Evolutionary conservation across 2,797 vertebrate species (phyloP).

Genomic region (Acrocephalus scirpaceus): DNA sequence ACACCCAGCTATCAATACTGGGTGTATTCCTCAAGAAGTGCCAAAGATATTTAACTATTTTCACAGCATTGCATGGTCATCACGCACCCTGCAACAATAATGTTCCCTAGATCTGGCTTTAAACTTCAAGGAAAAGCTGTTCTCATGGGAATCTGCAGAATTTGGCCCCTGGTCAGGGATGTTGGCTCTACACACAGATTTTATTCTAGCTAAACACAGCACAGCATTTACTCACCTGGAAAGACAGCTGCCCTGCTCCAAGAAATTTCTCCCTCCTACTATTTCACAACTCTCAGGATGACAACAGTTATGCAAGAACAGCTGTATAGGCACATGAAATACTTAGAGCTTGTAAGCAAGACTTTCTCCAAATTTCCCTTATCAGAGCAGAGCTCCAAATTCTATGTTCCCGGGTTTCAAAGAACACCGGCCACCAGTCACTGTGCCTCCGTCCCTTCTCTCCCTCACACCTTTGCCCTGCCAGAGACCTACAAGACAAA

Average conservation of each 20-base stretch:
- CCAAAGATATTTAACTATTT: not conserved
- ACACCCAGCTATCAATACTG: not conserved
- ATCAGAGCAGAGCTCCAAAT: not conserved
- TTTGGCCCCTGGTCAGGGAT: accelerated
- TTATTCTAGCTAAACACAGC: not conserved
- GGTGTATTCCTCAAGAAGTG: not conserved
- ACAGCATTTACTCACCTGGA: not conserved
- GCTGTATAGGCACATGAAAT: not conserved
- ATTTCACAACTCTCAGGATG: conserved; percentile 24
- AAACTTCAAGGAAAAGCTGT: not conserved
- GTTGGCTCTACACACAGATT: not conserved
- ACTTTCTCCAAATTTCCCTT: not conserved
- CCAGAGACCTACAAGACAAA: not conserved
- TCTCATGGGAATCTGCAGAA: not conserved
- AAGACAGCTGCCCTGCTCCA: not conserved
- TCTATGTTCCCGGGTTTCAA: not conserved
- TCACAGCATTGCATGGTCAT: not conserved
- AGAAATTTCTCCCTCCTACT: not conserved
- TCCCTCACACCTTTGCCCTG: not conserved
- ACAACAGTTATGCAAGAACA: not conserved
- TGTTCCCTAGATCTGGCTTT: not conserved
- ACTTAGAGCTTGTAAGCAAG: not conserved
- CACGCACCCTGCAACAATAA: not conserved
- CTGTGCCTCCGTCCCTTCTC: accelerated
- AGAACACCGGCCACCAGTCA: not conserved